Evolutionary conservation across 2,797 vertebrate genomes (phyloP), one percentile per base, ranked within the genome.

Genomic region (Gymnocypris eckloni): DNA sequence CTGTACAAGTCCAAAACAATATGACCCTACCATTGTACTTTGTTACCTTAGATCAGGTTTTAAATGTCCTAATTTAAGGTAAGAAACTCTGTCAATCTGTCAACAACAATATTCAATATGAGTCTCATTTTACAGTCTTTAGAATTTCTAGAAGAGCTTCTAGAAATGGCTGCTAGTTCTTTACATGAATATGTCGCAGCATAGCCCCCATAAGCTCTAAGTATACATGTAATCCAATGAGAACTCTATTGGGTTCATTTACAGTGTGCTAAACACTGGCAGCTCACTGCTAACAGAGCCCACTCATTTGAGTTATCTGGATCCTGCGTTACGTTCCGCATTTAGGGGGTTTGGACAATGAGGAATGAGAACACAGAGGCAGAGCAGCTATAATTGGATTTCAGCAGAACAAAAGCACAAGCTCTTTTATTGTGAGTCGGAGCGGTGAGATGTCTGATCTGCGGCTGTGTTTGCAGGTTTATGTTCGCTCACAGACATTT

Each of bases 301-400:
- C 69, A 22, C 54, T 80, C 84, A 73, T 85, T 73, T 85, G 77
- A 54, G 50, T 71, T 82, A 82, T 82, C 52, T 59, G 69, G 43
- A 67, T 70, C 28, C 48, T 41, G 43, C 10, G 2, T 33, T 61
- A 64, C 11, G 22, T 33, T 70, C 59, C 13, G 56, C 78, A 80
- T 80, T 81, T 73, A 25, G 67, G 43, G 41, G 73, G 67, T 9
- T 71, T 33, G 41, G 79, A 75, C 83, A 87, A 82, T 59, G 83
- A 80, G 50, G 48, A 70, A 77, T 64, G 84, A 70, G 41, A 54
- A 81, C 79, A 89, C 73, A 84, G 85, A 89, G 52, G 79, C 64
- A 82, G 81, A 50, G 45, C 67, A 59, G 66, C 75, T 78, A 84
- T 89, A 89, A 89, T 89, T 89, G 88, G 86, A 85, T 89, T 89